Base-by-base conservation (phyloP, 2,113 vertebrate genomes). In the Perccottus glenii region DNA sequence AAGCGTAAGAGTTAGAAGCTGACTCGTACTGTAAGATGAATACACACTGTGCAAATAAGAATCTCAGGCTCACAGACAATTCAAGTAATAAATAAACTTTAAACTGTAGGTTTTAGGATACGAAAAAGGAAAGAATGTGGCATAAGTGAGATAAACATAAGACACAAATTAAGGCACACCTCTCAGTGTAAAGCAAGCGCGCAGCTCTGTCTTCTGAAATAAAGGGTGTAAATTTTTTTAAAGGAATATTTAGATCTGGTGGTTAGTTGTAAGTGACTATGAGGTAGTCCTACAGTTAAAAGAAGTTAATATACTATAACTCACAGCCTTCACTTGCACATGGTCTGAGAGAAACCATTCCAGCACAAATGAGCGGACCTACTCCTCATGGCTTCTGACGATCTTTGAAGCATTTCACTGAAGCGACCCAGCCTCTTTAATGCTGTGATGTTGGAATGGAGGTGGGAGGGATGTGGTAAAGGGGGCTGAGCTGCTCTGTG, bases 211-310 rank as follows among this genome's bases (percentile, higher is more conserved):
- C 19, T 27, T 27, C 19, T 27, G 3, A 27, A 27, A 27, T 27
- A 27, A 27, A 27, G 19, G 3, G 19, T 27, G 19, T 27, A 27
- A 2, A 27, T 27, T 27, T 27, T 27, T 27, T 2, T 2, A 27
- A 27, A 27, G 1, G 19, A 27, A 27, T 27, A 27, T 27, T n/a
- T n/a, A n/a, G n/a, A n/a, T n/a, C n/a, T 42, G 52, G 1, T 55
- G 9, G 3, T 5, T 35, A 40, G 32, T 14, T 42, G 27, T 44
- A 16, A 48, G 15, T 64, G 45, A n/a, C 5, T n/a, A 36, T n/a
- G 91, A 91, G 89, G 91, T 91, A 91, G 92, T 83, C 82, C 81
- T 69, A 67, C 61, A 63, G 81, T 80, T 71, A 62, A 67, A 64
- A 53, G 42, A 1, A 44, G 47, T 40, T 60, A 44, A 49, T 47